Base-by-base conservation (phyloP, 2,113 vertebrate genomes). In the Syngnathoides biaculeatus region DNA sequence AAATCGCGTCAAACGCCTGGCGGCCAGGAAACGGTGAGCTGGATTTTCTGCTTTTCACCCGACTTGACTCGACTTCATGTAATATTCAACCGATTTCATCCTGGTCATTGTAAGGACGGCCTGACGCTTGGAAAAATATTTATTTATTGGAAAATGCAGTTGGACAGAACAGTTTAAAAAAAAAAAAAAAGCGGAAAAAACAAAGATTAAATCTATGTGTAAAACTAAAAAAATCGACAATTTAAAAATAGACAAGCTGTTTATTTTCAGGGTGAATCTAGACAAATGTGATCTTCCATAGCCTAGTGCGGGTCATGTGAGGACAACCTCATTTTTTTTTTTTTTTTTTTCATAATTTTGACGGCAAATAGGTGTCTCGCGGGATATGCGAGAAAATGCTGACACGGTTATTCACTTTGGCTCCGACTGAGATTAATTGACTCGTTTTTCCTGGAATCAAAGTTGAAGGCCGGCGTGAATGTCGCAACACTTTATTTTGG, bases 21-120 rank as follows among this genome's bases (percentile, higher is more conserved):
- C 84, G 69, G 52, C 24, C 85, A 8, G 75, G 77, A 10, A 86
- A 78, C 85, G 79, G 81, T 86, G 68, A 85, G 39, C 13, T 68
- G 61, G 14, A 40, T 71, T 50, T 72, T 43, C 19, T 70, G 3
- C 8, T 19, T 55, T 69, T 77, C 2, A 65, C 20, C 45, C 15
- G 42, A 38, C 58, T 61, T 39, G 43, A 45, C 5, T 45, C 17
- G n/a, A n/a, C n/a, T n/a, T n/a, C n/a, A n/a, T n/a, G n/a, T n/a
- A n/a, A n/a, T n/a, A n/a, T n/a, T n/a, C n/a, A n/a, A 14, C 59
- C 58, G 42, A 79, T 75, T 73, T 77, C 56, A 79, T 52, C 65
- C 47, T 60, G 65, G 59, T 75, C n/a, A 0, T 71, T 67, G 57
- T 43, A 10, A 43, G 9, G 9, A 43, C 42, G 13, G 3, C 42